Evolutionary conservation across 1,140 invertebrate genomes (phyloP), one percentile per base, ranked within the genome.

Genomic region (Tetraneura akinire): DNA sequence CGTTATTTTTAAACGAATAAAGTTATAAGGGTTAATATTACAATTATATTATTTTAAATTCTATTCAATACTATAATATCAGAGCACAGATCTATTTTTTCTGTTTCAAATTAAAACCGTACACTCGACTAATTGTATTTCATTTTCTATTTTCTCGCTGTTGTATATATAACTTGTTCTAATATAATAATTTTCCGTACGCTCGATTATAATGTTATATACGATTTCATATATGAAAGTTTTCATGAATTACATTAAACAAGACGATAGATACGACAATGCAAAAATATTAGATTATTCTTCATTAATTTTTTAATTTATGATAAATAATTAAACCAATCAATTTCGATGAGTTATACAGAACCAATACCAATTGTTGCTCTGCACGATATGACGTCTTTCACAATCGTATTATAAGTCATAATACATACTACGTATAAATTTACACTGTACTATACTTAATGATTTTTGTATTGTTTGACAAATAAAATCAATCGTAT

Each of bases 401-500:
- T 68, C 37, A 45, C n/a, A 21, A 45, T 68, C 37, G n/a, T 1
- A 14, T 32, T 5, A 42, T 13, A 37, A 37, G 32, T 37, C 32
- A 4, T 37, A 37, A 37, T 37, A 37, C 8, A 37, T 37, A 37
- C 32, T 37, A 37, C 3, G 32, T 37, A 37, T 37, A 37, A 4
- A 68, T 21, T 21, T n/a, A 66, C 1, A 66, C 32, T 16, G 32
- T 42, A 42, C 32, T n/a, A n/a, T n/a, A 42, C 32, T n/a, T 42
- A 42, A 66, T 66, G 37, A 14, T n/a, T 14, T 42, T 42, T 66
- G n/a, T 68, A 45, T 68, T 68, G 64, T 68, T 23, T 23, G 62
- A n/a, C 4, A 45, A 21, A 23, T 68, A 37, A 45, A 68, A 68
- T 68, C 32, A 68, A 68, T 68, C 64, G 23, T 68, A 68, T 1